A percentile compares a stretch with the other conserved stretches of the same genome.
Evolutionary conservation across 2,888 invertebrate genomes (phyloP).

Genomic region (Biston betularia): DNA sequence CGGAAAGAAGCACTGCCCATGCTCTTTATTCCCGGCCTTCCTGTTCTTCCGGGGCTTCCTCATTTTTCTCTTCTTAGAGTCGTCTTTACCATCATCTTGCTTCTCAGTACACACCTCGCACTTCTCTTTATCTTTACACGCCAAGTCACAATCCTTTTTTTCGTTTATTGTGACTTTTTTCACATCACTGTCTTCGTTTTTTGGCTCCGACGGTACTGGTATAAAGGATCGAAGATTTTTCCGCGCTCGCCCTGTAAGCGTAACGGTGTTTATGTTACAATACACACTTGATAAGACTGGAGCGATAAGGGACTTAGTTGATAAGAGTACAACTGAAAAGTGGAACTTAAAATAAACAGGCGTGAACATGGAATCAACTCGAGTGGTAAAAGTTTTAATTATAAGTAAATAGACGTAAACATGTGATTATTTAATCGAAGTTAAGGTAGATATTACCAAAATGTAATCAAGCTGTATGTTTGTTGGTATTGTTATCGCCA

Average conservation of each 20-base stretch:
- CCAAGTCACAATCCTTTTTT: constrained; percentile 63
- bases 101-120: constrained; percentile 67
- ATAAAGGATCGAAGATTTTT: constrained; percentile 78
- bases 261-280: constrained; percentile 25
- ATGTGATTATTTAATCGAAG: too few relatives aligned
- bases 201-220: constrained; percentile 73
- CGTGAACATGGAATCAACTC: background rate
- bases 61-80: constrained; percentile 70
- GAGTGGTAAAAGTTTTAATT: background rate
- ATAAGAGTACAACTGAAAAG: constrained; percentile 19
- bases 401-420: background rate
- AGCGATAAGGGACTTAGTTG: constrained; percentile 20
- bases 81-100: constrained; percentile 68
- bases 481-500: too few relatives aligned
- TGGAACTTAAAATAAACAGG: constrained; percentile 2
- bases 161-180: constrained; percentile 67
- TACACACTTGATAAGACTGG: constrained; percentile 23
- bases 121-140: constrained; percentile 66
- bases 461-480: too few relatives aligned
- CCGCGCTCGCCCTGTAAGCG: constrained; percentile 75
- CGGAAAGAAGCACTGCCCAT: constrained; percentile 89
- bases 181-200: constrained; percentile 63
- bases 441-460: too few relatives aligned
- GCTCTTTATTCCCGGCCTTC: constrained; percentile 72
- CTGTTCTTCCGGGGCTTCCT: constrained; percentile 75